Evolutionary conservation across 2,113 vertebrate species (phyloP).

Genomic region (Genyomyrus donnyi): DNA sequence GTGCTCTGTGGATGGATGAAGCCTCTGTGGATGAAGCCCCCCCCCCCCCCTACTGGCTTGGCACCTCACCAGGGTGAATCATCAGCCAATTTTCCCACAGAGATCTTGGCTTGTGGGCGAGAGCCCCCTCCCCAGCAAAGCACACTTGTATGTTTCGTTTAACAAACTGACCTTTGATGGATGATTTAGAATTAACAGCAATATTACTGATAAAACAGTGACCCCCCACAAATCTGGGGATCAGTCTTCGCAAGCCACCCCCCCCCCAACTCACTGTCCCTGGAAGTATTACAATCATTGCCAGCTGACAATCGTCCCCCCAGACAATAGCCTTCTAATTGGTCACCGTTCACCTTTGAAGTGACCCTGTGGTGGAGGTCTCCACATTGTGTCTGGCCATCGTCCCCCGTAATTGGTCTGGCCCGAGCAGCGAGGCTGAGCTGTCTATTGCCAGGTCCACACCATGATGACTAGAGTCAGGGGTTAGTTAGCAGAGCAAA

Average conservation of each 20-base stretch:
- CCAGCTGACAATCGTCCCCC: slow-evolving; percentile 50
- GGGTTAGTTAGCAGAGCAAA: slow-evolving; percentile 70
- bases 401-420: slow-evolving; percentile 82
- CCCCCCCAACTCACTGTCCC: not conserved
- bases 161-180: not conserved
- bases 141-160: not conserved
- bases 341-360: slow-evolving; percentile 73
- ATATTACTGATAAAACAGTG: not conserved
- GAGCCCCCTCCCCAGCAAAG: not conserved
- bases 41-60: not conserved
- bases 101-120: not conserved
- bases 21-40: not conserved
- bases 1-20: not conserved
- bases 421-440: slow-evolving; percentile 75
- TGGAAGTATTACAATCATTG: slow-evolving; percentile 35
- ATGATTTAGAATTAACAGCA: not conserved
- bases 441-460: slow-evolving; percentile 76
- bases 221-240: not conserved
- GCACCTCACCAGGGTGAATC: not conserved
- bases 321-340: slow-evolving; percentile 67
- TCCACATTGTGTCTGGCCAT: slow-evolving; percentile 66
- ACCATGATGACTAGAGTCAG: slow-evolving; percentile 75
- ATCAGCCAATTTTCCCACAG: not conserved
- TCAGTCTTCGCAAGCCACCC: not conserved
- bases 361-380: slow-evolving; percentile 62